Conservation (phyloP, 2,888 invertebrate genomes). For the Heteromyza rotundicornis region DNA sequence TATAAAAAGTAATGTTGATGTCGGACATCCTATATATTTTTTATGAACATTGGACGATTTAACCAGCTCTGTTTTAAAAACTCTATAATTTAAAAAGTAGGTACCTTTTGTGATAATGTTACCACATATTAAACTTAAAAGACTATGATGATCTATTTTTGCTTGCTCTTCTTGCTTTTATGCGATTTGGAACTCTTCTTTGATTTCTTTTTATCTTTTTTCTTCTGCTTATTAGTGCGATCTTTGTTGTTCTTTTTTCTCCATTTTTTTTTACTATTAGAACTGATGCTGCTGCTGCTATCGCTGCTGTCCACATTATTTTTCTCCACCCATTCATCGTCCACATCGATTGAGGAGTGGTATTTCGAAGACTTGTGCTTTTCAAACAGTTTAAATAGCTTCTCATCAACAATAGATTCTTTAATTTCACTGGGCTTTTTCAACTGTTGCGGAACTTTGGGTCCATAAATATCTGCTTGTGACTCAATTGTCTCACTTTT, state of each 20-base stretch:
- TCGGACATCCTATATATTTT: too few relatives aligned
- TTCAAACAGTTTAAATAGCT: conserved; percentile 38
- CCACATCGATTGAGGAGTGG: conserved; percentile 32
- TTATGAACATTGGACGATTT: too few relatives aligned
- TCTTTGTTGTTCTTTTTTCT: conserved; percentile 36
- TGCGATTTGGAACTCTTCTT: conserved; percentile 32
- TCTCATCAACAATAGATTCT: conserved; percentile 25
- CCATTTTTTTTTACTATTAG: conserved; percentile 34
- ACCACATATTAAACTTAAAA: too few relatives aligned
- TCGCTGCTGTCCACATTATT: conserved; percentile 26
- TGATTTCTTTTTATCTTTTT: conserved; percentile 34
- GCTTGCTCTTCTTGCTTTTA: conserved; percentile 23
- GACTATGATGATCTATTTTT: background rate
- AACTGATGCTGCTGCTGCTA: conserved; percentile 16
- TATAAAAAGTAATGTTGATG: too few relatives aligned
- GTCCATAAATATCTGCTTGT: conserved; percentile 45
- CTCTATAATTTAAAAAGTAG: too few relatives aligned
- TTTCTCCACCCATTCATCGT: conserved; percentile 48
- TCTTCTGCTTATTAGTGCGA: background rate
- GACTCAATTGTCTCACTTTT: conserved; percentile 26
- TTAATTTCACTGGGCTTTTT: background rate
- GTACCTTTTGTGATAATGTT: too few relatives aligned
- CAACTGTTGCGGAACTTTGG: conserved; percentile 40
- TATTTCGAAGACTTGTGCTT: conserved; percentile 35
- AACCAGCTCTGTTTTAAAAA: too few relatives aligned